phyloP scores from a whole-genome alignment of 2,797 vertebrate genomes.

The Crenuchus spilurus region DNA sequence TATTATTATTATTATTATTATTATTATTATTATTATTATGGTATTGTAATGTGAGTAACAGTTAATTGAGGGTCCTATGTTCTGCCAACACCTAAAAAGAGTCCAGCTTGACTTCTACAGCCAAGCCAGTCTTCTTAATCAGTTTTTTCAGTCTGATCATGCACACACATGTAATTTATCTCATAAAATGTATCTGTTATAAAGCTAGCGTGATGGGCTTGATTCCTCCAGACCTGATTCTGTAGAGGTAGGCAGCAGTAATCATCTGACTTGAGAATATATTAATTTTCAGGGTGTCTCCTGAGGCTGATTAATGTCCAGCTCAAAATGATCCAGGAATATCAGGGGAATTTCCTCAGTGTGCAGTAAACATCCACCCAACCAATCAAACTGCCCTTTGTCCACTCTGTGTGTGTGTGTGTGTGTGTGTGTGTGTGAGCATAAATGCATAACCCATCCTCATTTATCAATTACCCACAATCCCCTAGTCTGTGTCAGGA shows the following conservation, averaged over 20 bases:
- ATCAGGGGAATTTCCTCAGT: background rate
- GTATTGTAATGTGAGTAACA: too few species aligned
- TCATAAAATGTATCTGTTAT: too few species aligned
- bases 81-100: too few species aligned
- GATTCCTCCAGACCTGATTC: background rate
- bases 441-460: conserved; percentile 64
- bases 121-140: too few species aligned
- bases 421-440: conserved; percentile 37
- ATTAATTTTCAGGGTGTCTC: background rate
- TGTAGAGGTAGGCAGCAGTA: background rate
- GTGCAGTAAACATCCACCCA: background rate
- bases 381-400: conserved; percentile 7
- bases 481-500: conserved; percentile 61
- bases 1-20: too few species aligned
- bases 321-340: background rate
- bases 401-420: conserved; percentile 40
- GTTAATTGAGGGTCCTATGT: too few species aligned
- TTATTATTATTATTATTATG: too few species aligned
- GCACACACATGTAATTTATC: too few species aligned
- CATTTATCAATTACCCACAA: conserved; percentile 71
- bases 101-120: too few species aligned
- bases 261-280: background rate
- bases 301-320: conserved; percentile 2
- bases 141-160: too few species aligned
- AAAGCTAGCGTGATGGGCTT: background rate